phyloP scores from a whole-genome alignment of 2,113 vertebrate genomes.

The Sander lucioperca region DNA sequence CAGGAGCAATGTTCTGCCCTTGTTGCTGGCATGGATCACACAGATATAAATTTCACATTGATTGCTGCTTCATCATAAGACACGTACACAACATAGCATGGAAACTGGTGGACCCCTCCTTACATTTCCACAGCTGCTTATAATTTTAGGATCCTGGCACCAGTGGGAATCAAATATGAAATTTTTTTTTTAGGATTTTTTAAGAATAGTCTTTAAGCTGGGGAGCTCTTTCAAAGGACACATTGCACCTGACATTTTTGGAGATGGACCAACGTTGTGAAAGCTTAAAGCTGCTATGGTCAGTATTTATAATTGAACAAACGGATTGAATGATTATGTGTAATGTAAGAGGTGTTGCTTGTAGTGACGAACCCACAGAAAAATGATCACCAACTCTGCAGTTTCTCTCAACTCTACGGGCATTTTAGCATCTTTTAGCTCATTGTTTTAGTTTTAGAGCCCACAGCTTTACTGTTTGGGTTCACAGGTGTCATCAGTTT shows the following conservation, averaged over 20 bases:
- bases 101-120: slow-evolving; percentile 26
- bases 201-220: background rate
- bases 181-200: background rate
- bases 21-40: slow-evolving; percentile 28
- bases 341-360: background rate
- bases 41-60: slow-evolving; percentile 44
- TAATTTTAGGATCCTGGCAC: slow-evolving; percentile 10
- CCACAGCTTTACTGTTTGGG: too few relatives aligned
- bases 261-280: background rate
- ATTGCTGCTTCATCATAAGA: slow-evolving; percentile 42
- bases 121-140: slow-evolving; percentile 7
- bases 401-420: too few relatives aligned
- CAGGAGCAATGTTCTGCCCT: slow-evolving; percentile 50
- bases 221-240: background rate
- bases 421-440: too few relatives aligned
- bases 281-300: background rate
- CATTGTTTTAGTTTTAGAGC: too few relatives aligned
- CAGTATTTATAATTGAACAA: background rate
- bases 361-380: background rate
- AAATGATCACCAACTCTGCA: too few relatives aligned
- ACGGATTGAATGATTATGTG: background rate
- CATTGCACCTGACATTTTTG: background rate
- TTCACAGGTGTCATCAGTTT: background rate
- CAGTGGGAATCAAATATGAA: background rate
- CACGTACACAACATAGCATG: background rate